These are phyloP conservation scores for Denticeps clupeoides DNA, from an alignment of 2,797 vertebrate species.

Conservation along the genomic window DNA sequence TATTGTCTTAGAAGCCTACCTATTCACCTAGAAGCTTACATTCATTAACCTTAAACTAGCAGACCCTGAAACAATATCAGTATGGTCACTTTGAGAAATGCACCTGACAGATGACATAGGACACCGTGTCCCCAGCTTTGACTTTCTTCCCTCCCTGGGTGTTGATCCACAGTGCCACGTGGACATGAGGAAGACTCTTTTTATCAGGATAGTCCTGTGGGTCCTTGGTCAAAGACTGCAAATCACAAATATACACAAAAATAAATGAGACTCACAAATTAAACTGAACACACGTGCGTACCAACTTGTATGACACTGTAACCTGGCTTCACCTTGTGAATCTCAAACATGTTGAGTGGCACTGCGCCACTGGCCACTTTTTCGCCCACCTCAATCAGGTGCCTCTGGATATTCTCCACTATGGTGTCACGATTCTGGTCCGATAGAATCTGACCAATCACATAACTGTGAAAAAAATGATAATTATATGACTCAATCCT, in stretches of 20 bases:
- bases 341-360: constrained; percentile 78
- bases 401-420: constrained; percentile 92
- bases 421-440: constrained; percentile 85
- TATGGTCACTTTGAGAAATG: constrained; percentile 5
- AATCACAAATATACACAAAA: not conserved
- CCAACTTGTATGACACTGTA: too few relatives aligned
- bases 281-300: not conserved
- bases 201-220: constrained; percentile 98
- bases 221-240: constrained; percentile 87
- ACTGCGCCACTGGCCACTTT: constrained; percentile 67
- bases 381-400: constrained; percentile 83
- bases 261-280: not conserved
- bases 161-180: constrained; percentile 96
- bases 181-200: constrained; percentile 88
- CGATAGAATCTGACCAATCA: constrained; percentile 92
- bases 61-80: not conserved
- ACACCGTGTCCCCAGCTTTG: constrained; percentile 91
- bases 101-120: constrained; percentile 95
- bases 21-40: too few relatives aligned
- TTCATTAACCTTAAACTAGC: too few relatives aligned
- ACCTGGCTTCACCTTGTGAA: constrained; percentile 95
- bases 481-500: too few relatives aligned
- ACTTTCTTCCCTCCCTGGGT: constrained; percentile 81
- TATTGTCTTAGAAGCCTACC: too few relatives aligned
- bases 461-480: too few relatives aligned